Evolutionary conservation across 2,113 vertebrate species (phyloP), one percentile per base, ranked within the genome.

Genomic region (Cyrtonyx montezumae): DNA sequence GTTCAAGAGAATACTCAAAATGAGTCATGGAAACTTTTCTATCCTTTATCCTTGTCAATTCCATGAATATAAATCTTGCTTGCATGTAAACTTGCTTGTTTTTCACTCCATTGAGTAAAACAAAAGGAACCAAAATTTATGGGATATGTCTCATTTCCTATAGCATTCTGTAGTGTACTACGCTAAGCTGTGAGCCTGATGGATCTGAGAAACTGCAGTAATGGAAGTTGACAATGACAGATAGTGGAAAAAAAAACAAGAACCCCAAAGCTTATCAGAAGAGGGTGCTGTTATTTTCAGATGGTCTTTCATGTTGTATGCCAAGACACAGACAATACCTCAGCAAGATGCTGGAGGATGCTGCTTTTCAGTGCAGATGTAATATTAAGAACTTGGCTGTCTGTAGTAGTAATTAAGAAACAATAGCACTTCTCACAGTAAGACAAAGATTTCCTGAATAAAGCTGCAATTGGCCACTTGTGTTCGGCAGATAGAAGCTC

Each of bases 201-300:
- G 53, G 68, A 71, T 92, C 76, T 91, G 61, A 83, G 73, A 80
- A 83, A 56, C 51, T n/a, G 8, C 2, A 2, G 26, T 85, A 88
- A 91, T 80, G 40, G 90, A 23, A 94, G 23, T 21, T 87, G 89
- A 91, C 65, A 92, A 61, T 68, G 84, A 70, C 71, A 73, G 82
- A 77, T 63, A 78, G n/a, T 25, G 26, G 34, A 56, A 87, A 91
- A 92, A 92, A 79, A 4, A 3, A 40, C 40, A 76, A 79, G 84
- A 94, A 75, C 37, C 46, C 55, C 65, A 61, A 1, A 4, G 78
- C 76, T 88, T 79, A 85, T 95, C 91, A 94, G 91, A 94, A 94
- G 84, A 94, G 87, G 73, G 87, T 94, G 90, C 87, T 95, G 68
- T 94, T 87, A 92, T 96, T 96, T 71, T 93, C 87, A 70, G 46